Conservation (phyloP, 1,140 invertebrate genomes). For the Pygmarrhopalites habei region DNA sequence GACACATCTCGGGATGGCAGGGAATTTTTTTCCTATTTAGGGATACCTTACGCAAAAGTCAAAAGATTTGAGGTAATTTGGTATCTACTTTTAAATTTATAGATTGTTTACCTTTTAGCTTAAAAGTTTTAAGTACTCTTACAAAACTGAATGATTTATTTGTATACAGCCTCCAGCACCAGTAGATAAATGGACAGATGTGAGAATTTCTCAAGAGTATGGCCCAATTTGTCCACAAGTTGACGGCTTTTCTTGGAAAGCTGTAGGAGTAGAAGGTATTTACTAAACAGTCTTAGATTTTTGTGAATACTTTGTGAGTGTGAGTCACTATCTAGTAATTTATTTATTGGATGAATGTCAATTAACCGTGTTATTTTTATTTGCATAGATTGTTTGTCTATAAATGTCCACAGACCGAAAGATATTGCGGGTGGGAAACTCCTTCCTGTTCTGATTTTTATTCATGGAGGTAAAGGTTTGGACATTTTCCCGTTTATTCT, state of each 20-base stretch:
- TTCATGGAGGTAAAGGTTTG: no score
- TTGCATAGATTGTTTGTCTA: conserved; percentile 4
- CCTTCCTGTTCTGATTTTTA: not conserved
- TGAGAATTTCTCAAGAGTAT: not conserved
- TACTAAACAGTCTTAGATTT: no score
- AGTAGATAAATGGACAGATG: not conserved
- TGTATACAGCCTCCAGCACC: conserved; percentile 4
- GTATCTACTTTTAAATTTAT: no score
- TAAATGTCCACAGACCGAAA: not conserved
- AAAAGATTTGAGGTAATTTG: no score
- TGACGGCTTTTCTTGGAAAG: conserved; percentile 4
- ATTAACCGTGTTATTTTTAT: no score
- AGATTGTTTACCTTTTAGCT: not conserved
- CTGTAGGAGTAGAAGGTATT: not conserved
- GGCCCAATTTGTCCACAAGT: not conserved
- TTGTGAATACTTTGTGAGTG: no score
- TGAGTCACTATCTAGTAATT: no score
- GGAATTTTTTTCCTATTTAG: not conserved
- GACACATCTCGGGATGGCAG: not conserved
- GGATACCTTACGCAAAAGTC: conserved; percentile 2
- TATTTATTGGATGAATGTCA: no score
- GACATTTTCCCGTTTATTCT: no score
- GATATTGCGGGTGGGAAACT: not conserved
- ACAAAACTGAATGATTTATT: not conserved
- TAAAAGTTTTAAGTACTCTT: not conserved